Base-by-base conservation (phyloP, 2,113 vertebrate species). In the Epinephelus cyanopodus region DNA sequence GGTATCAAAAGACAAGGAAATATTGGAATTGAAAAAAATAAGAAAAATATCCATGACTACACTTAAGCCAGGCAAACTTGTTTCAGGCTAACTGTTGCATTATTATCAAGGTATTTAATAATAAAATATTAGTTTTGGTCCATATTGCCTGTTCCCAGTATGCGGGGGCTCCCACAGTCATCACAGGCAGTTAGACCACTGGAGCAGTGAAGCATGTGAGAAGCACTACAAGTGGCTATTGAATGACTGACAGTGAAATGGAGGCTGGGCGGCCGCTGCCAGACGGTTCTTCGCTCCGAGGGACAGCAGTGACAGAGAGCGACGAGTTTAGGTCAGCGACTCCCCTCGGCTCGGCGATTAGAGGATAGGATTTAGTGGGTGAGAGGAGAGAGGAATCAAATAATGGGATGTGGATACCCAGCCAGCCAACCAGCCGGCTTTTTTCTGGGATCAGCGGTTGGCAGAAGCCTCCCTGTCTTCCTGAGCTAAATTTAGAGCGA, bases 401-500 rank as follows among this genome's bases (percentile, higher is more conserved):
- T 81, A 79, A 87, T 86, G 87, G 76, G 78, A 73, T n/a, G 84
- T 29, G 65, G 69, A 53, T 14, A 21, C 58, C 18, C 50, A 42
- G 67, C 67, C 25, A 53, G 84, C 25, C 78, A 81, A 66, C 66
- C 86, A 27, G 75, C 29, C 45, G 23, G 23, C 73, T 66, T 39
- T n/a, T 37, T 25, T 79, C 74, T 62, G 69, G 82, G 79, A 60
- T 77, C 74, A 45, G 45, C 67, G 33, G 56, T 62, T 86, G 73
- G 82, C 84, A 70, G 77, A 83, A 85, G 74, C 76, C 60, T 75
- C 69, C 12, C 52, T 37, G 81, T 85, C 85, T 68, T 74, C 80
- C 79, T 14, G 64, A 66, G 91, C 90, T 93, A 94, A 90, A 93
- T 93, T 92, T 94, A 94, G 89, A 91, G 88, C 71, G 3, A 63